A percentile compares a stretch with the other conserved stretches of the same genome.
Conservation (phyloP, 2,888 invertebrate species). For the Ferrisia virgata region DNA sequence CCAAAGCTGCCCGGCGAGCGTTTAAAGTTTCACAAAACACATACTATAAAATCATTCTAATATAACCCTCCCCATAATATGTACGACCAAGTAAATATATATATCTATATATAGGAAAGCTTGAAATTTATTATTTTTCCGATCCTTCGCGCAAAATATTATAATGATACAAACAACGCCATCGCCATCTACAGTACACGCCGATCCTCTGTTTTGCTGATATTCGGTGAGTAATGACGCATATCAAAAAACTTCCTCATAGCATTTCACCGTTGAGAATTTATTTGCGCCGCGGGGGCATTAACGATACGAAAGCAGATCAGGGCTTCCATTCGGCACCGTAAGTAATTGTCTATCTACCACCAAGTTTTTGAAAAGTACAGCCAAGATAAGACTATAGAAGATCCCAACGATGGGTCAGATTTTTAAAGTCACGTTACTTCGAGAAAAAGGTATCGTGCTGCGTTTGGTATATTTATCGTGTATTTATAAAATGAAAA, state of each 20-base stretch:
- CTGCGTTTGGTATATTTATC: neutral
- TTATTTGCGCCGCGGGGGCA: conserved; percentile 10
- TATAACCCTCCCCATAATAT: neutral
- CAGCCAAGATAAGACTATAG: neutral
- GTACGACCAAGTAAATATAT: too few relatives aligned
- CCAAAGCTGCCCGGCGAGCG: neutral
- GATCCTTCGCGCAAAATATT: neutral
- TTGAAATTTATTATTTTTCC: neutral
- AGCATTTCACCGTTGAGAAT: neutral
- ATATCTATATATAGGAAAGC: neutral
- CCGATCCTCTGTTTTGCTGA: neutral
- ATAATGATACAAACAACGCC: too few relatives aligned
- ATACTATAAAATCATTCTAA: conserved; percentile 4
- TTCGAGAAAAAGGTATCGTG: neutral
- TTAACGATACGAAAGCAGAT: neutral
- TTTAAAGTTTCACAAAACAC: neutral
- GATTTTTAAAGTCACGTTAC: neutral
- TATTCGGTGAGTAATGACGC: conserved; percentile 17
- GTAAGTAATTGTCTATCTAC: neutral
- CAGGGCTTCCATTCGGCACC: neutral
- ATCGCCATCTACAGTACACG: too few relatives aligned
- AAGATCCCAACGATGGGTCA: neutral
- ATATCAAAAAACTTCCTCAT: neutral
- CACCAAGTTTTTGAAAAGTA: neutral
- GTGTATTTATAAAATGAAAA: too few relatives aligned